Conservation (phyloP, 53 echinoderm and acorn worm species). For the Luidia sarsii region DNA sequence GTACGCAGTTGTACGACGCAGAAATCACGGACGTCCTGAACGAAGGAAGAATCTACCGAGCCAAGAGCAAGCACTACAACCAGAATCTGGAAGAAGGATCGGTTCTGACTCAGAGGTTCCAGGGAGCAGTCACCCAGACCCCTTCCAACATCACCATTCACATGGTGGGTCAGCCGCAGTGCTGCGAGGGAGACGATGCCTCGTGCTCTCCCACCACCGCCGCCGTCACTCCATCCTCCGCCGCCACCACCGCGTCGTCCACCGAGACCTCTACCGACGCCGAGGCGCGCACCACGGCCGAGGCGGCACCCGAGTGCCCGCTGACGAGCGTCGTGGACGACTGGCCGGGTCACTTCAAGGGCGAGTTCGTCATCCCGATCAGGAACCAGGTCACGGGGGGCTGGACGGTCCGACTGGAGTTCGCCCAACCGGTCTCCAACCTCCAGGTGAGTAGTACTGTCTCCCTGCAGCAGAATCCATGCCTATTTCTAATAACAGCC, state of each 20-base stretch:
- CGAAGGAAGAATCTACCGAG: slow-evolving; percentile 28
- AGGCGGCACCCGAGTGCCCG: neutral
- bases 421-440: slow-evolving; percentile 60
- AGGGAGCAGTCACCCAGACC: neutral
- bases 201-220: neutral
- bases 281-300: neutral
- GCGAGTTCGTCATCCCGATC: slow-evolving; percentile 61
- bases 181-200: neutral
- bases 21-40: neutral
- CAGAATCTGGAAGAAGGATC: slow-evolving; percentile 45
- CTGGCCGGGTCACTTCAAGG: slow-evolving; percentile 71
- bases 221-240: slow-evolving; percentile 10
- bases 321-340: slow-evolving; percentile 40
- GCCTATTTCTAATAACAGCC: too few species aligned
- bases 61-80: slow-evolving; percentile 63
- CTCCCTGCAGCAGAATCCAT: too few species aligned
- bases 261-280: neutral
- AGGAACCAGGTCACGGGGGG: slow-evolving; percentile 49
- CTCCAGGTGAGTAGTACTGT: slow-evolving; percentile 72
- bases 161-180: slow-evolving; percentile 40
- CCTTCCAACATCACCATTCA: slow-evolving; percentile 19
- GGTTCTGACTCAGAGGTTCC: slow-evolving; percentile 15
- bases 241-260: neutral
- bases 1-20: slow-evolving; percentile 52
- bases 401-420: slow-evolving; percentile 66